Percentiles rank a stretch among this genome's conserved stretches.
Evolutionary conservation across 2,113 vertebrate genomes (phyloP).

Genomic region (Oncorhynchus mykiss): DNA sequence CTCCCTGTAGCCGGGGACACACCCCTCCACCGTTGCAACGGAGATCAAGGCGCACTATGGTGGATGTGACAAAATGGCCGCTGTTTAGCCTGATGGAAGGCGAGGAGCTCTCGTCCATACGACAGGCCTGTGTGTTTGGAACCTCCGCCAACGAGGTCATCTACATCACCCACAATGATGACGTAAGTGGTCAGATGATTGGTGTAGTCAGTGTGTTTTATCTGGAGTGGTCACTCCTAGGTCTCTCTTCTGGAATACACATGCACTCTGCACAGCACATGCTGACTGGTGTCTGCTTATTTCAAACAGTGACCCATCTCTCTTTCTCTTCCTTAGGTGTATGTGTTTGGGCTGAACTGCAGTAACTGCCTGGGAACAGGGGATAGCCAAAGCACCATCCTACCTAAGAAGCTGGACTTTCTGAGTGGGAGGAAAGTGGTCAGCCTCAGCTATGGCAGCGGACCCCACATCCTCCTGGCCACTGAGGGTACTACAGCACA

Average conservation of each 20-base stretch:
- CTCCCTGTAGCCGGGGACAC: slow-evolving; percentile 29
- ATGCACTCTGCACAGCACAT: background rate
- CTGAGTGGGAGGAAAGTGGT: slow-evolving; percentile 92
- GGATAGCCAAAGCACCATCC: slow-evolving; percentile 91
- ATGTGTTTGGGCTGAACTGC: slow-evolving; percentile 92
- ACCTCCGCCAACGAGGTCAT: slow-evolving; percentile 91
- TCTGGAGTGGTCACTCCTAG: too few relatives aligned
- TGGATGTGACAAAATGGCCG: slow-evolving; percentile 62
- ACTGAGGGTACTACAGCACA: slow-evolving; percentile 82
- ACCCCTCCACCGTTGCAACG: slow-evolving; percentile 62
- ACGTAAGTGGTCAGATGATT: slow-evolving; percentile 1
- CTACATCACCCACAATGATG: slow-evolving; percentile 82
- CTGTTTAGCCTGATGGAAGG: background rate
- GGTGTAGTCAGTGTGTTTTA: too few relatives aligned
- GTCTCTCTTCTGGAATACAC: background rate
- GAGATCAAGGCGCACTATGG: too few relatives aligned
- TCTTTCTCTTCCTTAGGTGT: slow-evolving; percentile 74
- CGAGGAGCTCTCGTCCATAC: slow-evolving; percentile 81
- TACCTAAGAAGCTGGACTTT: slow-evolving; percentile 90
- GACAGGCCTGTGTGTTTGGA: slow-evolving; percentile 92
- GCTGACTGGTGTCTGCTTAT: slow-evolving; percentile 3
- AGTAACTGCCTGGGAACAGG: slow-evolving; percentile 95
- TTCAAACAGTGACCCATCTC: too few relatives aligned
- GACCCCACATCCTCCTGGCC: slow-evolving; percentile 89
- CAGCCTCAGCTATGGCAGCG: slow-evolving; percentile 92